Evolutionary conservation across 1,140 invertebrate species (phyloP), one percentile per base, ranked within the genome.

Genomic region (Pseudomyrmex gracilis): DNA sequence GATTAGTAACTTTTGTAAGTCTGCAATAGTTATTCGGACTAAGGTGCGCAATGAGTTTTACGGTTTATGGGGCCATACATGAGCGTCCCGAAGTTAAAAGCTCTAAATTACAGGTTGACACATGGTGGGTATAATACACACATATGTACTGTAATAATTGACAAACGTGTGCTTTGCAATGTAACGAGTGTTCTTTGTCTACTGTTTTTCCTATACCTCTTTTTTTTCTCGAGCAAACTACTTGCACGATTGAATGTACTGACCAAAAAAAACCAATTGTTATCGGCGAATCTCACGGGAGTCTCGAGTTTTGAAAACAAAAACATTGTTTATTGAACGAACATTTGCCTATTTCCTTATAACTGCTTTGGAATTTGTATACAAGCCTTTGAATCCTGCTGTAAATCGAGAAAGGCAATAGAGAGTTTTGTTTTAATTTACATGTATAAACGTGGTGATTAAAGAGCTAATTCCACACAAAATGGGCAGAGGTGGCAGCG

Each of bases 51-150:
- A 0, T 45, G 15, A 7, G n/a, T 3, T n/a, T 43, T 10, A 68
- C n/a, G 15, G 9, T 67, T 61, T 20, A 55, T 53, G 3, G 5
- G 5, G 5, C 34, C 15, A 60, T 78, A 9, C 15, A 60, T 15
- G 43, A 10, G 66, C 13, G 2, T 55, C 51, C 71, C 7, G 24
- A 82, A 82, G 5, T 34, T 34, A 87, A 12, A 83, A 53, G 47
- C 51, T 8, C 51, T 34, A 80, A 43, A 24, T 74, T 83, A 82
- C 78, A 83, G 77, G 34, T 86, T 82, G 22, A 84, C 60, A 12
- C n/a, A 82, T 73, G 88, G 84, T 89, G 86, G 86, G 86, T 89
- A 85, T 83, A 84, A 82, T 10, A 77, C 53, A 66, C 47, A 77
- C 70, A 63, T 84, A 86, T 53, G 20, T 80, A 70, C 51, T 60